Evolutionary conservation across 1,140 invertebrate genomes (phyloP).

Genomic region (Teleogryllus occipitalis): DNA sequence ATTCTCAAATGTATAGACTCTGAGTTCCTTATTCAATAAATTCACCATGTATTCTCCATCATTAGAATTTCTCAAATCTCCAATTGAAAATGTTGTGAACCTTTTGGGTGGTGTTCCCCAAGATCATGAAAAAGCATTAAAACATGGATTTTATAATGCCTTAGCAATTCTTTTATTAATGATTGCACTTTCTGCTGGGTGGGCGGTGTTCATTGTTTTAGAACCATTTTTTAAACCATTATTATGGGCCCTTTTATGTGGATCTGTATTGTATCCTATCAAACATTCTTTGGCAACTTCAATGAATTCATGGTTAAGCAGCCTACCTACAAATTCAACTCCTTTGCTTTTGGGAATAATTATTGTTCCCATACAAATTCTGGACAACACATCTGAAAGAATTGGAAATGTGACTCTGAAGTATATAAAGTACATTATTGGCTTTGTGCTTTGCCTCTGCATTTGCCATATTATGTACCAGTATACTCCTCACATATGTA

Average conservation of each 20-base stretch:
- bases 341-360: conserved; percentile 60
- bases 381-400: conserved; percentile 60
- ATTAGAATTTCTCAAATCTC: conserved; percentile 21
- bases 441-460: conserved; percentile 29
- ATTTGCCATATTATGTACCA: conserved; percentile 36
- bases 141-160: conserved; percentile 79
- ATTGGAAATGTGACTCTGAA: conserved; percentile 54
- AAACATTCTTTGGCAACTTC: conserved; percentile 64
- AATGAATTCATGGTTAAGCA: conserved; percentile 62
- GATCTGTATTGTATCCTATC: conserved; percentile 81
- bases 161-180: conserved; percentile 61
- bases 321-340: conserved; percentile 47
- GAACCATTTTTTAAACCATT: conserved; percentile 87
- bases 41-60: conserved; percentile 13
- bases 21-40: too few relatives aligned
- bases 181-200: conserved; percentile 56
- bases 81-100: conserved; percentile 28
- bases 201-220: conserved; percentile 74
- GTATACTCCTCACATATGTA: conserved; percentile 47
- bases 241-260: conserved; percentile 88
- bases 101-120: conserved; percentile 34
- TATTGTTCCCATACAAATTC: conserved; percentile 60
- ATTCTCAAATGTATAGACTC: too few relatives aligned
- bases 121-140: conserved; percentile 71
- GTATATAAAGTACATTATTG: conserved; percentile 48